Conservation (phyloP, 2,888 invertebrate genomes). For the Diaphora mendica region DNA sequence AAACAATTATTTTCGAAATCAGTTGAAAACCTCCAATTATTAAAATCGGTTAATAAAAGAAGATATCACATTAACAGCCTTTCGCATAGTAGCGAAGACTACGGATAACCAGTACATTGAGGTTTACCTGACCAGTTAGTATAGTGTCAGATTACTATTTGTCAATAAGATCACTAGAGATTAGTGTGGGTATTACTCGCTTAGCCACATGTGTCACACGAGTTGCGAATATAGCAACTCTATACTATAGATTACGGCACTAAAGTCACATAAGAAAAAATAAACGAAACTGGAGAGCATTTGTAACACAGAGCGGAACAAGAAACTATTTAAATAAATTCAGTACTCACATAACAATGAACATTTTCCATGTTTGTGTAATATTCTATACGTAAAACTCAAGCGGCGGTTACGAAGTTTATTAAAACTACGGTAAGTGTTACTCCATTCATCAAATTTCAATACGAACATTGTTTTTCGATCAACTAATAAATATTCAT, state of each 20-base stretch:
- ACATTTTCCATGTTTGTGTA: slow-evolving; percentile 28
- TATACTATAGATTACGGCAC: background rate
- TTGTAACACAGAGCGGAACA: background rate
- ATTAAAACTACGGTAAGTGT: slow-evolving; percentile 57
- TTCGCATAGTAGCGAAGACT: background rate
- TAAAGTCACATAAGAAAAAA: background rate
- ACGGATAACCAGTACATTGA: background rate
- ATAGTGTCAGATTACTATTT: background rate
- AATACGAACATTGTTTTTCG: slow-evolving; percentile 75
- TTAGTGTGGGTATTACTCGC: background rate
- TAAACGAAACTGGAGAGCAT: background rate
- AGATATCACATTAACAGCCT: no score
- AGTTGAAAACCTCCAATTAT: background rate
- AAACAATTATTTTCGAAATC: no score
- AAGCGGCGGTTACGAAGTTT: slow-evolving; percentile 44
- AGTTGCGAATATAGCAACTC: background rate
- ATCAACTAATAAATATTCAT: slow-evolving; percentile 80
- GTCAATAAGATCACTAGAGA: background rate
- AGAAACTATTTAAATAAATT: background rate
- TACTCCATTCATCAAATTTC: slow-evolving; percentile 64
- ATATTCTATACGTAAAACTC: slow-evolving; percentile 36
- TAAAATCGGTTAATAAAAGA: background rate
- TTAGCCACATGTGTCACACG: background rate
- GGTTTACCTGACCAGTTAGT: background rate
- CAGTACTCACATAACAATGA: slow-evolving; percentile 10